These are phyloP conservation scores for Drosophila suzukii DNA, from an alignment of 1,140 invertebrate genomes.

Conservation along the genomic window DNA sequence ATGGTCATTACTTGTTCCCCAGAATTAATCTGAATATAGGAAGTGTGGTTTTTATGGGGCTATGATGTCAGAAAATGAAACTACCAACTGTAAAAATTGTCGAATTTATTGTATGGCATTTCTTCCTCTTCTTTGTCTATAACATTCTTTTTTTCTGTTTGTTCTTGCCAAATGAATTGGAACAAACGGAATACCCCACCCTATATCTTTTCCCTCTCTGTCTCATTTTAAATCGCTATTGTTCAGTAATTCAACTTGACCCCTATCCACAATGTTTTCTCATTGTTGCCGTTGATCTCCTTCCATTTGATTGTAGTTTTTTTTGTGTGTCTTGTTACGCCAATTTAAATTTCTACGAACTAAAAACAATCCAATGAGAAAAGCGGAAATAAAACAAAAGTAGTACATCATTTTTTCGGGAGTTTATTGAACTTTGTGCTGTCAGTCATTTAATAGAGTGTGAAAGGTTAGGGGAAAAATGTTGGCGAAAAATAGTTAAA, in stretches of 20 bases:
- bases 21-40: slow-evolving; percentile 1
- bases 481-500: slow-evolving; percentile 13
- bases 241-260: slow-evolving; percentile 69
- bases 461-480: slow-evolving; percentile 48
- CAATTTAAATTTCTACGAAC: slow-evolving; percentile 63
- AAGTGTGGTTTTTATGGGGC: slow-evolving; percentile 14
- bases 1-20: too few species aligned
- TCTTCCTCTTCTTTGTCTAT: slow-evolving; percentile 8
- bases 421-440: slow-evolving; percentile 70
- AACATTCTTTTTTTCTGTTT: slow-evolving; percentile 20
- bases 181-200: slow-evolving; percentile 45
- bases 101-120: slow-evolving; percentile 65
- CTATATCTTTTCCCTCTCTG: slow-evolving; percentile 3
- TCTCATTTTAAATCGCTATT: slow-evolving; percentile 41
- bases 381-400: slow-evolving; percentile 61
- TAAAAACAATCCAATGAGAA: slow-evolving; percentile 23
- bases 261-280: slow-evolving; percentile 50
- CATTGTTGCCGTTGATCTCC: slow-evolving; percentile 26
- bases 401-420: slow-evolving; percentile 15
- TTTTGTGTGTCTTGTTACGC: slow-evolving; percentile 53
- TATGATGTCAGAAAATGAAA: slow-evolving; percentile 40
- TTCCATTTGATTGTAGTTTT: slow-evolving; percentile 40
- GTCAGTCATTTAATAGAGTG: slow-evolving; percentile 42
- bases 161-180: slow-evolving; percentile 75
- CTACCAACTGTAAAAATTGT: slow-evolving; percentile 50